phyloP scores from a whole-genome alignment of 2,113 vertebrate genomes.

The Colistium nudipinnis region DNA sequence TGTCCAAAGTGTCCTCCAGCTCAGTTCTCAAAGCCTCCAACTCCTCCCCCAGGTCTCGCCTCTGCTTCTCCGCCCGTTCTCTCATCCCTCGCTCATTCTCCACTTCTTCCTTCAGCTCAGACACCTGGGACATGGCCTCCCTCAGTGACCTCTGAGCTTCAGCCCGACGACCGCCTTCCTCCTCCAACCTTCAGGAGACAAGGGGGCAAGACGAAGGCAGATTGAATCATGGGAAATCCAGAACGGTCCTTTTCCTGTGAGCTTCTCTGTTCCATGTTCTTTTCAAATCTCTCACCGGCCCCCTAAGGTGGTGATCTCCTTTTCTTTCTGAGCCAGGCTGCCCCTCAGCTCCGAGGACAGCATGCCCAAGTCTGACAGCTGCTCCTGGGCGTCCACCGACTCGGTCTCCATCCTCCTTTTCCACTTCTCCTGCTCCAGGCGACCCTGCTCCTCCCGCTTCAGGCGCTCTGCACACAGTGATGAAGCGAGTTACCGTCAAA shows the following conservation, averaged over 20 bases:
- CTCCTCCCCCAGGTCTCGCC: conserved; percentile 89
- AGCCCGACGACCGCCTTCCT: conserved; percentile 83
- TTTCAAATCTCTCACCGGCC: conserved; percentile 78
- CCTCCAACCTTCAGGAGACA: conserved; percentile 81
- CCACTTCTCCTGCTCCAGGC: conserved; percentile 91
- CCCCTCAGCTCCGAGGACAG: conserved; percentile 83
- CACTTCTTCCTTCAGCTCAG: conserved; percentile 90
- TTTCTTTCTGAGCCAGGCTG: conserved; percentile 87
- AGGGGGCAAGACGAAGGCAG: neutral
- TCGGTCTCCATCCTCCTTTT: conserved; percentile 88
- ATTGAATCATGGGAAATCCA: neutral
- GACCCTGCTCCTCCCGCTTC: conserved; percentile 90
- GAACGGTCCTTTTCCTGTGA: neutral
- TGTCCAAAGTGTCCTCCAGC: conserved; percentile 91
- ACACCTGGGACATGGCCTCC: conserved; percentile 87
- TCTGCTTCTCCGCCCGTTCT: conserved; percentile 90
- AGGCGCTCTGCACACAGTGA: conserved; percentile 83
- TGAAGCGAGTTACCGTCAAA: neutral
- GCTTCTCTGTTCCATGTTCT: neutral
- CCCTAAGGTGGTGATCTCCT: conserved; percentile 88
- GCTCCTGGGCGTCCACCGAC: conserved; percentile 88
- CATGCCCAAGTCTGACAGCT: conserved; percentile 87
- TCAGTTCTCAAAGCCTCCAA: conserved; percentile 90
- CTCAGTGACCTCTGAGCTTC: conserved; percentile 86
- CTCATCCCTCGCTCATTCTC: conserved; percentile 87